Conservation (phyloP, 2,113 vertebrate species). For the Notothenia coriiceps region DNA sequence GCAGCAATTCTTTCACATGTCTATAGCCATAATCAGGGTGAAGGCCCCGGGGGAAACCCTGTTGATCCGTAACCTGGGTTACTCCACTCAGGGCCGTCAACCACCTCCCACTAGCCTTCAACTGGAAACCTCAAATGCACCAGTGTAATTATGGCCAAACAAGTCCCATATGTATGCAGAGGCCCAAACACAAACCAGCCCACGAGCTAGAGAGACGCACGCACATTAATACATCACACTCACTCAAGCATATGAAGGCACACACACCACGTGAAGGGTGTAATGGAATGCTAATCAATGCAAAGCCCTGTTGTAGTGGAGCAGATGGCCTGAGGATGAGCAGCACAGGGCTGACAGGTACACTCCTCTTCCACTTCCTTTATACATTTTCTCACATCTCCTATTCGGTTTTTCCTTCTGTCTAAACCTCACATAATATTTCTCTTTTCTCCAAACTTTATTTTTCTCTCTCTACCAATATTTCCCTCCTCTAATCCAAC, state of each 20-base stretch:
- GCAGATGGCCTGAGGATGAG: constrained; percentile 77
- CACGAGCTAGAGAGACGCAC: constrained; percentile 1
- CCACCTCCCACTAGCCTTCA: constrained; percentile 69
- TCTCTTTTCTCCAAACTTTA: constrained; percentile 33
- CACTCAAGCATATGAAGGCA: constrained; percentile 41
- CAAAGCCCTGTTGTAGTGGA: constrained; percentile 74
- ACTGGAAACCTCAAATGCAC: constrained; percentile 78
- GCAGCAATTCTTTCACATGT: constrained; percentile 55
- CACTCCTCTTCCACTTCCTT: constrained; percentile 46
- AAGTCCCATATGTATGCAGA: constrained; percentile 67
- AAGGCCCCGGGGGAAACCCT: constrained; percentile 46
- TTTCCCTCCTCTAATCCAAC: constrained; percentile 61
- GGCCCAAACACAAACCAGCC: constrained; percentile 25
- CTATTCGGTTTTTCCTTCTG: constrained; percentile 33
- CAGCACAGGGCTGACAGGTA: constrained; percentile 69
- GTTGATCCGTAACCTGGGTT: constrained; percentile 71
- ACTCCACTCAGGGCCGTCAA: constrained; percentile 62
- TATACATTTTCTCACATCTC: constrained; percentile 25
- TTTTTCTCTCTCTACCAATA: constrained; percentile 55
- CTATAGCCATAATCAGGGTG: constrained; percentile 61
- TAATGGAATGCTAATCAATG: constrained; percentile 81
- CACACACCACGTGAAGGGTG: constrained; percentile 50
- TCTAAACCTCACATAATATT: neutral
- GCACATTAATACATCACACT: constrained; percentile 51
- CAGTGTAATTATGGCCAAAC: constrained; percentile 79